Evolutionary conservation across 2,888 invertebrate genomes (phyloP).

Genomic region (Willowsia nigromaculata): DNA sequence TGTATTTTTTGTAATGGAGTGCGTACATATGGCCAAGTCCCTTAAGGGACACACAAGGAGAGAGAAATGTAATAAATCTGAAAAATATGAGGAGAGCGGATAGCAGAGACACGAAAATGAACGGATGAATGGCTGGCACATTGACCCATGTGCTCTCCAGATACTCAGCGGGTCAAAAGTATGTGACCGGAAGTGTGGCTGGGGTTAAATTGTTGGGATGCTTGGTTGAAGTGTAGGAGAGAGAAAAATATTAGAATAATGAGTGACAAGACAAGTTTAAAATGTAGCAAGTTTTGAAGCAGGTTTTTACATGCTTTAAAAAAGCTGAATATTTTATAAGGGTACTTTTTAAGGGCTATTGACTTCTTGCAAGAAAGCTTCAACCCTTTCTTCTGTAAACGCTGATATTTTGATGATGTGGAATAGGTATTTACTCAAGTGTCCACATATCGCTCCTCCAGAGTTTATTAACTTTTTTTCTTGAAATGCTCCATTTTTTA

Average conservation of each 20-base stretch:
- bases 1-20: not conserved
- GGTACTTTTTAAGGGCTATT: not conserved
- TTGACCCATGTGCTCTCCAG: constrained; percentile 79
- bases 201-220: constrained; percentile 76
- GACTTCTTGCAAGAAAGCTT: not conserved
- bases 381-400: too few relatives aligned
- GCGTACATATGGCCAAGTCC: constrained; percentile 55
- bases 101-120: constrained; percentile 57
- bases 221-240: constrained; percentile 24
- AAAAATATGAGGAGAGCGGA: constrained; percentile 36
- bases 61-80: constrained; percentile 35
- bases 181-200: constrained; percentile 79
- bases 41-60: constrained; percentile 63
- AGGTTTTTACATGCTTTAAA: not conserved
- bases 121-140: constrained; percentile 73
- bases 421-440: too few relatives aligned
- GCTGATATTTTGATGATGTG: too few relatives aligned
- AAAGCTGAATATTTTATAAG: not conserved
- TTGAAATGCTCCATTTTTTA: constrained; percentile 21
- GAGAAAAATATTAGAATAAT: not conserved
- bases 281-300: not conserved
- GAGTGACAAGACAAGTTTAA: not conserved
- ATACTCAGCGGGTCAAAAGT: constrained; percentile 77
- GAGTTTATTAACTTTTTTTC: constrained; percentile 51
- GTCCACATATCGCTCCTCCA: too few relatives aligned